Conservation (phyloP, 2,797 vertebrate species). For the Chelmon rostratus region DNA sequence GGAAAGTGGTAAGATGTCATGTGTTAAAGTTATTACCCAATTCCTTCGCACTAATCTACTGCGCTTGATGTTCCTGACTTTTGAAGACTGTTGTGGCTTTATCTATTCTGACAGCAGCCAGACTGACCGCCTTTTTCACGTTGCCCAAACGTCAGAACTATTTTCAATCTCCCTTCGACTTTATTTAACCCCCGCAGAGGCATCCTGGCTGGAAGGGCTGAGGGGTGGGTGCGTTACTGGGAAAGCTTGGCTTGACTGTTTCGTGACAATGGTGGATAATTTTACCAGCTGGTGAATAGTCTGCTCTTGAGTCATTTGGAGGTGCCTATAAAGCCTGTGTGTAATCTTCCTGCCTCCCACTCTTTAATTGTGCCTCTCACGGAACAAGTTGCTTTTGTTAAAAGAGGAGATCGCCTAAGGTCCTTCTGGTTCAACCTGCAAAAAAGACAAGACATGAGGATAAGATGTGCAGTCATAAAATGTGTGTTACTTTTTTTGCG, state of each 20-base stretch:
- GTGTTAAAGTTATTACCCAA: slow-evolving; percentile 87
- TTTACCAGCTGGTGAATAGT: slow-evolving; percentile 80
- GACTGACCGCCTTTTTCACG: slow-evolving; percentile 63
- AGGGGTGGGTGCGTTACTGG: slow-evolving; percentile 22
- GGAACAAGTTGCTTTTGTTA: slow-evolving; percentile 82
- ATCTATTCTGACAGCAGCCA: slow-evolving; percentile 83
- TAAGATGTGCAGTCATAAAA: slow-evolving; percentile 14
- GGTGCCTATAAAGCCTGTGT: slow-evolving; percentile 80
- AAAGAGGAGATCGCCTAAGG: slow-evolving; percentile 62
- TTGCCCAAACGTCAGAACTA: slow-evolving; percentile 70
- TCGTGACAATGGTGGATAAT: slow-evolving; percentile 78
- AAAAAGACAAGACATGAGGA: slow-evolving; percentile 24
- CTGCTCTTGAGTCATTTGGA: slow-evolving; percentile 84
- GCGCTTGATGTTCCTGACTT: slow-evolving; percentile 73
- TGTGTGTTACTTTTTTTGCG: background rate
- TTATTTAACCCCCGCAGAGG: slow-evolving; percentile 54
- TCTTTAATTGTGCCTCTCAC: slow-evolving; percentile 79
- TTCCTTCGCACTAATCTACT: slow-evolving; percentile 82
- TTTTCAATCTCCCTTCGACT: slow-evolving; percentile 73
- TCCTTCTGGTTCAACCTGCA: slow-evolving; percentile 36
- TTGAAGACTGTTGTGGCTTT: slow-evolving; percentile 79
- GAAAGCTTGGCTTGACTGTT: slow-evolving; percentile 59
- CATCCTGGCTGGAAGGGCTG: slow-evolving; percentile 11
- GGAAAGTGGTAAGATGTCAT: slow-evolving; percentile 86
- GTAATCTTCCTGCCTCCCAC: slow-evolving; percentile 81